Evolutionary conservation across 2,888 invertebrate genomes (phyloP).

Genomic region (Agrochola lychnidis): DNA sequence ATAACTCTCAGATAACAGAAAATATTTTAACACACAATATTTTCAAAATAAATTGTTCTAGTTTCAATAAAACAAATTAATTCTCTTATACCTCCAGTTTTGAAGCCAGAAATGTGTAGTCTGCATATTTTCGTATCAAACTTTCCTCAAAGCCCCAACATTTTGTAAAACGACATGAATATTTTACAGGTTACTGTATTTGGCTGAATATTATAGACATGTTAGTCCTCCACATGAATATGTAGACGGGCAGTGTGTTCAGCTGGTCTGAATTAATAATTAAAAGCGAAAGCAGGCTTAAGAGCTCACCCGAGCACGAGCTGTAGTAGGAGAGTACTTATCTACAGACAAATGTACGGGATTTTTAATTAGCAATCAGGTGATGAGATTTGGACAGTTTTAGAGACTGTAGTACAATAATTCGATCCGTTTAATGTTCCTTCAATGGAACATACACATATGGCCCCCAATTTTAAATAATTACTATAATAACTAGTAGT

Average conservation of each 20-base stretch:
- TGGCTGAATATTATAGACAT: constrained; percentile 61
- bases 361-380: constrained; percentile 48
- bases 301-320: constrained; percentile 69
- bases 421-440: neutral
- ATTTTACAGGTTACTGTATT: constrained; percentile 50
- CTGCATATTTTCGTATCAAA: constrained; percentile 53
- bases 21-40: neutral
- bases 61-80: constrained; percentile 19
- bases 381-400: constrained; percentile 30
- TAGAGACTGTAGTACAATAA: constrained; percentile 6
- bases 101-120: constrained; percentile 14
- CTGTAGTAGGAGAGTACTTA: constrained; percentile 21
- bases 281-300: constrained; percentile 77
- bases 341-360: constrained; percentile 35
- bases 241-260: constrained; percentile 67
- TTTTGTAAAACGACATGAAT: constrained; percentile 45
- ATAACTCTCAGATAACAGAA: neutral
- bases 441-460: neutral
- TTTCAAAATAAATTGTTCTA: neutral
- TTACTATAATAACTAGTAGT: no score
- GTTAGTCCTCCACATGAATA: constrained; percentile 68
- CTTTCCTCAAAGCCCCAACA: constrained; percentile 41
- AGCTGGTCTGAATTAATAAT: constrained; percentile 77
- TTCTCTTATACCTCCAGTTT: neutral
- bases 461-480: no score